Evolutionary conservation across 2,888 invertebrate genomes (phyloP).

Genomic region (Epinotia nisella): DNA sequence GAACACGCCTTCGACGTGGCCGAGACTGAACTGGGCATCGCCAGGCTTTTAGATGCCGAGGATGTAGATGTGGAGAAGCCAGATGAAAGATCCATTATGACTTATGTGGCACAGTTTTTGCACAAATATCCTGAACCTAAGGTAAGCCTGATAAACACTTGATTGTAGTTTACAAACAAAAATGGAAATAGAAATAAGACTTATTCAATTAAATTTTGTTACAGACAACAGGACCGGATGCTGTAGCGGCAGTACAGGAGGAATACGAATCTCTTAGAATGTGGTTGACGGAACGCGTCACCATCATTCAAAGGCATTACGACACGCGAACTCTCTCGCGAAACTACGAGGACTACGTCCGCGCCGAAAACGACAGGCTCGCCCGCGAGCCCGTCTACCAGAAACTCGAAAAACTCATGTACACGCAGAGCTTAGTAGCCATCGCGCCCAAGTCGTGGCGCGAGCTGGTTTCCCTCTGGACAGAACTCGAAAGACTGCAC

Average conservation of each 20-base stretch:
- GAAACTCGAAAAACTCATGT: constrained; percentile 91
- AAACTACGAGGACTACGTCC: constrained; percentile 92
- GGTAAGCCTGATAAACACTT: constrained; percentile 61
- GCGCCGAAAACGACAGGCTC: constrained; percentile 91
- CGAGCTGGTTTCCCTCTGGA: constrained; percentile 92
- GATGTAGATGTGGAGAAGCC: constrained; percentile 98
- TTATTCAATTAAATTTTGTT: background rate
- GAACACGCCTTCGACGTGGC: constrained; percentile 97
- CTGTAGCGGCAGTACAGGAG: constrained; percentile 91
- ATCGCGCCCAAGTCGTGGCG: constrained; percentile 95
- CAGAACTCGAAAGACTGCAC: constrained; percentile 90
- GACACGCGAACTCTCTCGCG: constrained; percentile 89
- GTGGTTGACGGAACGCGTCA: constrained; percentile 93
- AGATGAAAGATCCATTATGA: constrained; percentile 99
- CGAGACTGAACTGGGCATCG: constrained; percentile 95
- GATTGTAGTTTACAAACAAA: background rate
- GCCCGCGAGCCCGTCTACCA: constrained; percentile 89
- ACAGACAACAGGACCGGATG: constrained; percentile 88
- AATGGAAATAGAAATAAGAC: background rate
- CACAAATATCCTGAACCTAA: constrained; percentile 97
- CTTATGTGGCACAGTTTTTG: constrained; percentile 98
- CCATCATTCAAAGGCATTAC: constrained; percentile 90
- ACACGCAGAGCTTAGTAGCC: constrained; percentile 91
- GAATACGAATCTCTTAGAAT: constrained; percentile 91
- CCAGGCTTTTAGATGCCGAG: constrained; percentile 96